Percentiles rank a stretch among this genome's conserved stretches.
Conservation (phyloP, 1,140 invertebrate species). For the Aphaenogaster rudis region DNA sequence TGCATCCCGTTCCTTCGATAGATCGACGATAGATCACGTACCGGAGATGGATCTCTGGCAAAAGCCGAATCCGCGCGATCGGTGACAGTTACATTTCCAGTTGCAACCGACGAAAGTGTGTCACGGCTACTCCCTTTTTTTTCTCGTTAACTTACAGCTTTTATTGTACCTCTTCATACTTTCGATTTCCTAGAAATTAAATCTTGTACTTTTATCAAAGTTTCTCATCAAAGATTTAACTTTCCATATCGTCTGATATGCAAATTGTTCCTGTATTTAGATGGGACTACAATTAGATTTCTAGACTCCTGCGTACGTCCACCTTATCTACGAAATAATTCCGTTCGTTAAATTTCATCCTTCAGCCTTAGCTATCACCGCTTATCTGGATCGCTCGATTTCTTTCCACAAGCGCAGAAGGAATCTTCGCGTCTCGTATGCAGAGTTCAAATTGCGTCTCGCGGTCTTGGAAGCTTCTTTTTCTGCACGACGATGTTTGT, state of each 20-base stretch:
- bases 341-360: slow-evolving; percentile 29
- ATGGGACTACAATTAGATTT: slow-evolving; percentile 33
- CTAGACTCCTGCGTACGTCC: not conserved
- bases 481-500: slow-evolving; percentile 15
- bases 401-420: slow-evolving; percentile 8
- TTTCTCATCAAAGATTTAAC: slow-evolving; percentile 35
- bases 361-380: not conserved
- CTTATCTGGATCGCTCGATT: slow-evolving; percentile 17
- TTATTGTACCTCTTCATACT: not conserved
- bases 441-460: not conserved
- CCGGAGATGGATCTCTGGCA: slow-evolving; percentile 33
- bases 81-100: slow-evolving; percentile 19
- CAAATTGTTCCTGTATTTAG: slow-evolving; percentile 41
- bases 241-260: slow-evolving; percentile 38
- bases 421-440: not conserved
- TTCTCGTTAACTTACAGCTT: not conserved
- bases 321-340: slow-evolving; percentile 15
- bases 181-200: slow-evolving; percentile 31
- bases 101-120: slow-evolving; percentile 43
- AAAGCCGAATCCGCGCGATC: slow-evolving; percentile 35
- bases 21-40: slow-evolving; percentile 67
- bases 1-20: slow-evolving; percentile 66
- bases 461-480: slow-evolving; percentile 2
- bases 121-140: not conserved
- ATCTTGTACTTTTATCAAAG: slow-evolving; percentile 28